Base-by-base conservation (phyloP, 2,113 vertebrate species). In the Nycticorax nycticorax region DNA sequence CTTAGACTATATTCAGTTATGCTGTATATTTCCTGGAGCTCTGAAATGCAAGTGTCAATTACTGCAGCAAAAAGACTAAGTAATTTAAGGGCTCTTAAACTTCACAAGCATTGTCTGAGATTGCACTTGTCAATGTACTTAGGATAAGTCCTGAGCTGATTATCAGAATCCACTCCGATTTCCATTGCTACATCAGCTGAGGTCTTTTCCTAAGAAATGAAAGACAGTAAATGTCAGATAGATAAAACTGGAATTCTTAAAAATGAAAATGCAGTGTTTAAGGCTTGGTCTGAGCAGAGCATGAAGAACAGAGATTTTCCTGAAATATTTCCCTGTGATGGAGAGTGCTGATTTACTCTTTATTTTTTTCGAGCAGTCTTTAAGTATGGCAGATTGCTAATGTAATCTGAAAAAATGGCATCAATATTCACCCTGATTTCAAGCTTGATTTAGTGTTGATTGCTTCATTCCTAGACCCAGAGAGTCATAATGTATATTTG, bases 381-480 rank as follows among this genome's bases (percentile, higher is more conserved):
- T 91, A 89, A 68, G 18, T 78, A 64, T 75, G 56, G 73, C 64
- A 96, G 85, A 72, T 80, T 94, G 79, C 69, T 94, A 93, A 84
- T 81, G 60, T 48, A 87, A 73, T 87, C 67, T 83, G 67, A 83
- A 92, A 88, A 95, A 96, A 73, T 41, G 8, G 2, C 28, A 47
- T 77, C 4, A 28, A 6, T 88, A 86, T 94, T 94, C 73, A 72
- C 56, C 22, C 73, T 93, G 92, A 81, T 96, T 92, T 93, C 82
- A 92, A 86, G 64, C 79, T 81, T 96, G 92, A 87, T 93, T 93
- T 97, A 84, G 32, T 87, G 76, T 32, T 77, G 85, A 95, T 96
- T 92, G 73, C 76, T 80, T 93, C 43, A 73, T 83, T 95, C 68
- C 60, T 84, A 88, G 39, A 67, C 52, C 50, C 73, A 80, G 14